Conservation (phyloP, 2,113 vertebrate genomes). For the Campylomormyrus tamandua region DNA sequence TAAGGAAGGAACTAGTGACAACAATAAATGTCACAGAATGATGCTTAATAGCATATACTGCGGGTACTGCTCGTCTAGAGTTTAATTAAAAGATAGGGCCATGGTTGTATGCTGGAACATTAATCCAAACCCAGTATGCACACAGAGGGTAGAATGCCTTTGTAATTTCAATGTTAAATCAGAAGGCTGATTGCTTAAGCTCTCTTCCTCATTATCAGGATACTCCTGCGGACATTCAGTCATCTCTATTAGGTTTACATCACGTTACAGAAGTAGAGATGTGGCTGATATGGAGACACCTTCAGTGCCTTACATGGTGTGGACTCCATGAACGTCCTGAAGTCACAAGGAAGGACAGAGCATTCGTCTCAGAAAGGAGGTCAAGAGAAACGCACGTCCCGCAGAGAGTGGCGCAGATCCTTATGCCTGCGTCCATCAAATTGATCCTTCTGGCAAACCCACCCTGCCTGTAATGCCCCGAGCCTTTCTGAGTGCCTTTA, state of each 20-base stretch:
- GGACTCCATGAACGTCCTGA: not conserved
- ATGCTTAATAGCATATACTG: not conserved
- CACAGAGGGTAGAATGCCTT: not conserved
- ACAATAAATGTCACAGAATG: not conserved
- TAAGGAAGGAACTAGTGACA: not conserved
- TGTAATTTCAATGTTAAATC: constrained; percentile 12
- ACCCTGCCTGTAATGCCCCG: not conserved
- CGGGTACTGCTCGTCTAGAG: not conserved
- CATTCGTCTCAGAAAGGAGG: constrained; percentile 3
- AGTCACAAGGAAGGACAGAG: not conserved
- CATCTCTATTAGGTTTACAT: not conserved
- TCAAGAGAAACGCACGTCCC: not conserved
- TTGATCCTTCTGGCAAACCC: not conserved
- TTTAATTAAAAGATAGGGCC: not conserved
- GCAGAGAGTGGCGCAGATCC: not conserved
- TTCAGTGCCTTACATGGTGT: not conserved
- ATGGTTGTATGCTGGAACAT: not conserved
- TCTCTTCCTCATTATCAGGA: not conserved
- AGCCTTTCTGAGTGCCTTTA: not conserved
- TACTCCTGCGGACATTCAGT: not conserved
- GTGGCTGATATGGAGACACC: not conserved
- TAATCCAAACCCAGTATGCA: not conserved
- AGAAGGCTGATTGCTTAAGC: not conserved
- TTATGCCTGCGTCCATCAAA: not conserved
- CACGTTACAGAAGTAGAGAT: not conserved